Evolutionary conservation across 1,140 invertebrate species (phyloP).

Genomic region (Drosophila navojoa): DNA sequence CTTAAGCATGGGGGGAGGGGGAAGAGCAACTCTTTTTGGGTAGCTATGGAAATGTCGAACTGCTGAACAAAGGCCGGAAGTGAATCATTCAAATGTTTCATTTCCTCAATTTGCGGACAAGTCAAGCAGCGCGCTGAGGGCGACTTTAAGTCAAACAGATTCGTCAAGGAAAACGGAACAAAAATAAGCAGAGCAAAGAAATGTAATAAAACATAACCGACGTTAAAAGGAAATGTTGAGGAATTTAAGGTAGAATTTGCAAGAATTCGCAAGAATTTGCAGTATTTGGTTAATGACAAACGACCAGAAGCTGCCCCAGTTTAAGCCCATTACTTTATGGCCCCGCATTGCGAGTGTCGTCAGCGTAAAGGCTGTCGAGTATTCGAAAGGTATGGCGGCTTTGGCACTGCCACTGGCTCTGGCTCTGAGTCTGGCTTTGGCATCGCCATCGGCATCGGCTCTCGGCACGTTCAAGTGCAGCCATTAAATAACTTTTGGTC

Average conservation of each 20-base stretch:
- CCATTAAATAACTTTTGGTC: conserved; percentile 74
- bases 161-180: conserved; percentile 4
- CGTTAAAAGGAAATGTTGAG: not conserved
- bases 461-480: conserved; percentile 75
- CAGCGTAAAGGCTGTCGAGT: conserved; percentile 19
- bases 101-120: conserved; percentile 69
- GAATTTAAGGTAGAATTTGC: conserved; percentile 11
- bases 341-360: conserved; percentile 26
- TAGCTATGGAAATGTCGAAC: conserved; percentile 2
- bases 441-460: conserved; percentile 8
- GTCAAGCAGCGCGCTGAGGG: not conserved
- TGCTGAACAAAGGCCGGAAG: conserved; percentile 57
- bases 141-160: conserved; percentile 33
- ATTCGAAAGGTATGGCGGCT: conserved; percentile 5
- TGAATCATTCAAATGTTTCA: conserved; percentile 78
- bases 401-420: not conserved
- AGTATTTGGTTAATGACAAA: conserved; percentile 16
- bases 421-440: no score
- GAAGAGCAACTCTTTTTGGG: conserved; percentile 53
- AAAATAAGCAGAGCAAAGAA: conserved; percentile 21
- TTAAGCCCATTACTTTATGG: not conserved
- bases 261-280: not conserved
- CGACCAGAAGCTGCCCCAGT: conserved; percentile 6
- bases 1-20: conserved; percentile 25
- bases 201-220: conserved; percentile 22